These are phyloP conservation scores for Clarias fuscus DNA, from an alignment of 2,797 vertebrate genomes.

Conservation along the genomic window DNA sequence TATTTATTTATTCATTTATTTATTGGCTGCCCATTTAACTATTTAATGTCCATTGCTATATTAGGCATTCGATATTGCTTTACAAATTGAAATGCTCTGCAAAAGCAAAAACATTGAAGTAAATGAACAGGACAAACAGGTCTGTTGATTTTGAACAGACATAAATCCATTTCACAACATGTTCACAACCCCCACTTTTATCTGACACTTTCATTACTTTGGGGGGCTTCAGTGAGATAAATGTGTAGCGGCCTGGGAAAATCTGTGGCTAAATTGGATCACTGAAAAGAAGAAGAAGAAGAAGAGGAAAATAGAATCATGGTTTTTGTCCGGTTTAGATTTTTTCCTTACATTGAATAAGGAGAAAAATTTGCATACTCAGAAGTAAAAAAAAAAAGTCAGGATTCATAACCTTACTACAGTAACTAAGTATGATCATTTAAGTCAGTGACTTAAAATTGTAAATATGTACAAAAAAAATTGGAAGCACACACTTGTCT, in stretches of 20 bases:
- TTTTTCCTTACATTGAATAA: neutral
- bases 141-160: neutral
- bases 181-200: neutral
- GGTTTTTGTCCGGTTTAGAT: neutral
- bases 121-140: neutral
- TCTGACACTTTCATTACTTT: neutral
- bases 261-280: neutral
- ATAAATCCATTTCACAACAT: neutral
- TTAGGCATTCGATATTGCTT: constrained; percentile 19
- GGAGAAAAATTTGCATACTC: neutral
- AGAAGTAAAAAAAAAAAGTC: constrained; percentile 1
- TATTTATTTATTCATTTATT: neutral
- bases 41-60: neutral
- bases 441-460: neutral
- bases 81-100: neutral
- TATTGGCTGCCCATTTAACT: neutral
- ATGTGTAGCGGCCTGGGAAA: constrained; percentile 7
- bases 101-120: neutral
- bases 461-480: neutral
- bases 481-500: neutral
- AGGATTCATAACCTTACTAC: neutral
- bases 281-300: neutral
- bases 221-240: neutral
- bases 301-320: neutral
- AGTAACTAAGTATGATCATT: neutral